phyloP scores from a whole-genome alignment of 2,888 invertebrate genomes.

The Trichacis sp. region DNA sequence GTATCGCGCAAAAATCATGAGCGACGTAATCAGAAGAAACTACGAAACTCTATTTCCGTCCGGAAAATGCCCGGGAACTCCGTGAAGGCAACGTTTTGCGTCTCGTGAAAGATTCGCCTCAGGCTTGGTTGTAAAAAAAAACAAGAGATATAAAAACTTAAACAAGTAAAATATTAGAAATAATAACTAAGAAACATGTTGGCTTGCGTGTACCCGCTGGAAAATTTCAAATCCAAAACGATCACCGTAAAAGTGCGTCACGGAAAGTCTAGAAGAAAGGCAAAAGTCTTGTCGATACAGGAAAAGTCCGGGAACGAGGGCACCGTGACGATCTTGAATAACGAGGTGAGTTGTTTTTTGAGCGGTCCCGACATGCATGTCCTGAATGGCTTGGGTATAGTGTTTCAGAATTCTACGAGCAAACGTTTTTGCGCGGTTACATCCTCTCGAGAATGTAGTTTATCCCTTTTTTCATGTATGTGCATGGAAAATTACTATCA shows the following conservation, averaged over 20 bases:
- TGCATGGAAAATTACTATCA: no score
- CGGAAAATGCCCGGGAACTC: slow-evolving; percentile 18
- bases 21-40: slow-evolving; percentile 25
- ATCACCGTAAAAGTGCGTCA: slow-evolving; percentile 59
- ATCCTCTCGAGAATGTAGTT: no score
- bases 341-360: slow-evolving; percentile 43
- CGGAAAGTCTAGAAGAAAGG: slow-evolving; percentile 59
- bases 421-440: no score
- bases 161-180: no score
- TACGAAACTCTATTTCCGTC: slow-evolving; percentile 38
- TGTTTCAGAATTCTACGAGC: no score
- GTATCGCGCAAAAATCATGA: slow-evolving; percentile 33
- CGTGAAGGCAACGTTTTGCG: slow-evolving; percentile 24
- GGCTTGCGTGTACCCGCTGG: slow-evolving; percentile 65
- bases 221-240: slow-evolving; percentile 62
- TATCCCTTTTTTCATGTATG: no score
- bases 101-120: neutral
- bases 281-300: slow-evolving; percentile 54
- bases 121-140: slow-evolving; percentile 3
- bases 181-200: no score
- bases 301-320: slow-evolving; percentile 46
- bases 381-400: no score
- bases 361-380: no score
- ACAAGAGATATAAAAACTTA: slow-evolving; percentile 6
- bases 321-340: slow-evolving; percentile 32